These are phyloP conservation scores for Drosophila neotestacea DNA, from an alignment of 2,888 invertebrate species.

Conservation along the genomic window DNA sequence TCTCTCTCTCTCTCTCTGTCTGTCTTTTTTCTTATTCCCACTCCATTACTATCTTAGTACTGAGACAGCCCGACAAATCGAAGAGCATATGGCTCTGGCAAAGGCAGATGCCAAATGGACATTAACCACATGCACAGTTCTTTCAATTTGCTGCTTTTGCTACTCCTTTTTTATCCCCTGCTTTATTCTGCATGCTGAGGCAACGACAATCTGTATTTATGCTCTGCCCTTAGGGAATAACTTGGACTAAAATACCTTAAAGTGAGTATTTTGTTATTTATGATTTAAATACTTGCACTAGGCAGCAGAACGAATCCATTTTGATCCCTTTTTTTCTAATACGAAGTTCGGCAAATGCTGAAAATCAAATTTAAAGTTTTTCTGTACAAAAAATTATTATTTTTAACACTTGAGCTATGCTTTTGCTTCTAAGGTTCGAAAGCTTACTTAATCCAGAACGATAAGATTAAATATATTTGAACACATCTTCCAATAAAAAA, in stretches of 20 bases:
- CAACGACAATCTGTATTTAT: conserved; percentile 4
- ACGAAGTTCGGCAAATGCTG: too few relatives aligned
- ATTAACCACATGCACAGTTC: conserved; percentile 64
- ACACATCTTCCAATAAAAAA: too few relatives aligned
- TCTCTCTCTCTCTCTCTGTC: neutral
- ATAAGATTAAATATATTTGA: too few relatives aligned
- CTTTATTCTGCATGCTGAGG: neutral
- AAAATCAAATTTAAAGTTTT: too few relatives aligned
- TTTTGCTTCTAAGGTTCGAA: too few relatives aligned
- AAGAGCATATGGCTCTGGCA: conserved; percentile 46
- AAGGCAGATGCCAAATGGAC: conserved; percentile 56
- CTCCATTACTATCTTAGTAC: neutral
- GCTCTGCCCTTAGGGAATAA: conserved; percentile 13
- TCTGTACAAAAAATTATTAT: too few relatives aligned
- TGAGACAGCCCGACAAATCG: conserved; percentile 44
- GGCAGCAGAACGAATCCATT: too few relatives aligned
- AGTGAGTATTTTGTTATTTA: neutral
- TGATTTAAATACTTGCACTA: neutral
- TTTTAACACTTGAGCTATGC: too few relatives aligned
- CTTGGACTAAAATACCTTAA: neutral
- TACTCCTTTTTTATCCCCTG: conserved; percentile 12
- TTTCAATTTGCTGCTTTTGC: conserved; percentile 36
- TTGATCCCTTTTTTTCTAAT: too few relatives aligned
- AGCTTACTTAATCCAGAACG: too few relatives aligned
- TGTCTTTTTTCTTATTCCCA: conserved; percentile 6